phyloP scores from a whole-genome alignment of 2,888 invertebrate genomes.

The Busseola fusca region DNA sequence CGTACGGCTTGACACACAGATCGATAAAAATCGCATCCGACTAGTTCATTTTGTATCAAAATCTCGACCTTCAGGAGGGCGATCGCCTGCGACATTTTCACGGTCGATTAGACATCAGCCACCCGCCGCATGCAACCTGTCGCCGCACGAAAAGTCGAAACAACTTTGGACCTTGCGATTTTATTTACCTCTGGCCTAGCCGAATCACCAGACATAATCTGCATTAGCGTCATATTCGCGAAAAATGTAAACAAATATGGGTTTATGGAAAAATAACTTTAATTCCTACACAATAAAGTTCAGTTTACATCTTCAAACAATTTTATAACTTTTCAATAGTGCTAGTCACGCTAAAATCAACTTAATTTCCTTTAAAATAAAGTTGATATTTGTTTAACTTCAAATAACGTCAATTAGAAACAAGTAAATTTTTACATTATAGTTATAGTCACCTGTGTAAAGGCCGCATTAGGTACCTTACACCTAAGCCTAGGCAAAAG shows the following conservation, averaged over 20 bases:
- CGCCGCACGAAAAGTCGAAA: background rate
- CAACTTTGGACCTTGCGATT: background rate
- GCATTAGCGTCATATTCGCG: no score
- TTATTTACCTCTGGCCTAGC: background rate
- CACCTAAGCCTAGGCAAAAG: slow-evolving; percentile 23
- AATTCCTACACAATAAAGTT: no score
- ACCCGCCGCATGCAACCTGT: background rate
- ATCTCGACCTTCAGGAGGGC: background rate
- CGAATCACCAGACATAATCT: background rate
- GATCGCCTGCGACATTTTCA: background rate
- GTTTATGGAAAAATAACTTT: no score
- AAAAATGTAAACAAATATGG: no score
- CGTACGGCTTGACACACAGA: background rate
- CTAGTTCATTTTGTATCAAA: background rate
- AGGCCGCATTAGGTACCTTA: background rate
- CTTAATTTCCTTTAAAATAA: no score
- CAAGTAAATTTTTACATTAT: no score
- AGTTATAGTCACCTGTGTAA: background rate
- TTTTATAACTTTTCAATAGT: no score
- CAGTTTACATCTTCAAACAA: no score
- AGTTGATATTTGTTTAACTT: no score
- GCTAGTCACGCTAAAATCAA: no score
- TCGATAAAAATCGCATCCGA: background rate
- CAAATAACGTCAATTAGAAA: no score
- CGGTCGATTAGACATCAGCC: background rate